Evolutionary conservation across 2,797 vertebrate genomes (phyloP).

Genomic region (Rhynchonycteris naso): DNA sequence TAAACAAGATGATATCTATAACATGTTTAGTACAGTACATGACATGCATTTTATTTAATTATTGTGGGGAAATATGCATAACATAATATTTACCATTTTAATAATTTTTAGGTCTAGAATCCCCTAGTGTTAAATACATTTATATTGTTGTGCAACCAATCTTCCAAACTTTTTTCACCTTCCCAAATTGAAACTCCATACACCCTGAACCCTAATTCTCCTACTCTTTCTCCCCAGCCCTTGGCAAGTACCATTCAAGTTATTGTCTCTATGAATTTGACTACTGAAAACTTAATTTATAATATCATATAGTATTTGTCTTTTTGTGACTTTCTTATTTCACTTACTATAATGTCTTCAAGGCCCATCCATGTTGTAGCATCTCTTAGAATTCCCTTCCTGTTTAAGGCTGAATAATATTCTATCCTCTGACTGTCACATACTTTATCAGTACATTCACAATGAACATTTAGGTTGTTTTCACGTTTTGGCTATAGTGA

Average conservation of each 20-base stretch:
- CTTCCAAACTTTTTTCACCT: neutral
- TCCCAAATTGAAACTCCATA: neutral
- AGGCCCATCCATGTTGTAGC: neutral
- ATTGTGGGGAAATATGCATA: neutral
- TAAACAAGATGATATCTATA: neutral
- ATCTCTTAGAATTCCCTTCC: neutral
- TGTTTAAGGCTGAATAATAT: neutral
- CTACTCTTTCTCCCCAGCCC: fast-evolving
- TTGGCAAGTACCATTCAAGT: too few species aligned
- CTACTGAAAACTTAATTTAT: neutral
- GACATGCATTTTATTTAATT: neutral
- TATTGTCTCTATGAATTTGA: neutral
- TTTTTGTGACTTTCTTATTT: neutral
- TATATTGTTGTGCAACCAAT: neutral
- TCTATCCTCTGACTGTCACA: neutral
- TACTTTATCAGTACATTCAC: neutral
- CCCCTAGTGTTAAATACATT: neutral
- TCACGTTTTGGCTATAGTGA: neutral
- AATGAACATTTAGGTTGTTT: neutral
- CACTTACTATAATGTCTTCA: neutral
- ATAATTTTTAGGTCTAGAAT: neutral
- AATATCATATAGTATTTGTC: neutral
- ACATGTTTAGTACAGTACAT: neutral
- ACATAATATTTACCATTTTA: neutral
- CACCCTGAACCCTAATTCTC: neutral